Evolutionary conservation across 1,140 invertebrate genomes (phyloP).

Genomic region (Physella acuta): DNA sequence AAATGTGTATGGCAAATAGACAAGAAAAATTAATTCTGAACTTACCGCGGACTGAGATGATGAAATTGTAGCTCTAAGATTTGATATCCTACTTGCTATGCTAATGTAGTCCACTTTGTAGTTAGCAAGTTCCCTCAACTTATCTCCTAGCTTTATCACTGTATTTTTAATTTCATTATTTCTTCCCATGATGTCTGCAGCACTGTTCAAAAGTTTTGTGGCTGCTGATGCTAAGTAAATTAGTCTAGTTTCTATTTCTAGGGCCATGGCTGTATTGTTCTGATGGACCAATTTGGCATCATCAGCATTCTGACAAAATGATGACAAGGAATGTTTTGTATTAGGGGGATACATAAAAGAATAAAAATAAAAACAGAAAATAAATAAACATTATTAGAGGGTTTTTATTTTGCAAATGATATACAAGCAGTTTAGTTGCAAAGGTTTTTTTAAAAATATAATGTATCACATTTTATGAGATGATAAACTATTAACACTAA

Average conservation of each 20-base stretch:
- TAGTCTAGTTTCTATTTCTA: background rate
- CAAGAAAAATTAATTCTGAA: background rate
- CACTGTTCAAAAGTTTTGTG: background rate
- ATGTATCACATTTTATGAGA: too few species aligned
- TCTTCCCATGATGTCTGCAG: background rate
- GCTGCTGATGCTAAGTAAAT: background rate
- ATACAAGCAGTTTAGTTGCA: too few species aligned
- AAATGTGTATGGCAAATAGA: too few species aligned
- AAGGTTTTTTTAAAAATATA: too few species aligned
- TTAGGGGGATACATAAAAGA: too few species aligned
- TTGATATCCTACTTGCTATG: background rate
- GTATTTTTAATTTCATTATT: background rate
- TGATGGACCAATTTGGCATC: background rate
- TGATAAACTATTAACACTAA: too few species aligned
- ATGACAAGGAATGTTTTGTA: too few species aligned
- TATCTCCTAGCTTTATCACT: background rate
- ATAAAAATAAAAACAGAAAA: too few species aligned
- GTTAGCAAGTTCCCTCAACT: background rate
- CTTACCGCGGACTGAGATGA: background rate
- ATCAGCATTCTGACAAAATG: constrained; percentile 5
- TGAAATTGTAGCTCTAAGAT: background rate
- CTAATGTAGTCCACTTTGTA: background rate
- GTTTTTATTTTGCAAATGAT: too few species aligned
- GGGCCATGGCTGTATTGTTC: background rate
- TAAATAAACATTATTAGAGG: too few species aligned